phyloP scores from a whole-genome alignment of 1,140 invertebrate genomes.

The Hirudo medicinalis region DNA sequence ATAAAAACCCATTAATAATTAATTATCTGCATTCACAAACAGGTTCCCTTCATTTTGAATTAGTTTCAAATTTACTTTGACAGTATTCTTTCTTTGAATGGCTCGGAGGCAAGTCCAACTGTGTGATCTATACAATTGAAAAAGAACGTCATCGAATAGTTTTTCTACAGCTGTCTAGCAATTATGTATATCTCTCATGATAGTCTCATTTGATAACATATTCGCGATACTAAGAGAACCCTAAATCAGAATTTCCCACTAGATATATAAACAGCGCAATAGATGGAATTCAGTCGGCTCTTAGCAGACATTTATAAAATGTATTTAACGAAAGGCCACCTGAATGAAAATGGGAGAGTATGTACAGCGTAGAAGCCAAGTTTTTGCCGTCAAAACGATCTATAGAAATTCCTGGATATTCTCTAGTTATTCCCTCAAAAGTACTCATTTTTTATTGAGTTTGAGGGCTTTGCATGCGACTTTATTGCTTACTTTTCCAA shows the following conservation, averaged over 20 bases:
- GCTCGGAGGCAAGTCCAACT: conserved; percentile 9
- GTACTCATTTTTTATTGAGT: conserved; percentile 17
- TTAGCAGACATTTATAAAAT: neutral
- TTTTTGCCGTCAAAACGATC: conserved; percentile 20
- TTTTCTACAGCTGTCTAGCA: neutral
- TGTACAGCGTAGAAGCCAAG: conserved; percentile 15
- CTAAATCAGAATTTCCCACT: neutral
- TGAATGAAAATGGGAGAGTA: conserved; percentile 20
- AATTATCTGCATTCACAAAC: too few relatives aligned
- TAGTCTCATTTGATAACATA: neutral
- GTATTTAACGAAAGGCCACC: conserved; percentile 1
- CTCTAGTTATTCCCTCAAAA: conserved; percentile 16
- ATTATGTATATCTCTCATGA: neutral
- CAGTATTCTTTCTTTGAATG: conserved; percentile 14
- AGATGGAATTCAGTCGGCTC: neutral
- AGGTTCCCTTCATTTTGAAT: too few relatives aligned
- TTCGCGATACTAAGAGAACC: neutral
- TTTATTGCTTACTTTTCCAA: too few relatives aligned
- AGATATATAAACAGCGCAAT: neutral
- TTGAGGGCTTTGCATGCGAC: too few relatives aligned
- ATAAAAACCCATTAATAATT: too few relatives aligned
- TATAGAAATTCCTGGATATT: conserved; percentile 16
- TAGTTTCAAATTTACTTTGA: conserved; percentile 14
- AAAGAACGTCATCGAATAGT: neutral
- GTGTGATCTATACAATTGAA: conserved; percentile 15